Conservation (phyloP, 2,113 vertebrate species). For the Salvator merianae region DNA sequence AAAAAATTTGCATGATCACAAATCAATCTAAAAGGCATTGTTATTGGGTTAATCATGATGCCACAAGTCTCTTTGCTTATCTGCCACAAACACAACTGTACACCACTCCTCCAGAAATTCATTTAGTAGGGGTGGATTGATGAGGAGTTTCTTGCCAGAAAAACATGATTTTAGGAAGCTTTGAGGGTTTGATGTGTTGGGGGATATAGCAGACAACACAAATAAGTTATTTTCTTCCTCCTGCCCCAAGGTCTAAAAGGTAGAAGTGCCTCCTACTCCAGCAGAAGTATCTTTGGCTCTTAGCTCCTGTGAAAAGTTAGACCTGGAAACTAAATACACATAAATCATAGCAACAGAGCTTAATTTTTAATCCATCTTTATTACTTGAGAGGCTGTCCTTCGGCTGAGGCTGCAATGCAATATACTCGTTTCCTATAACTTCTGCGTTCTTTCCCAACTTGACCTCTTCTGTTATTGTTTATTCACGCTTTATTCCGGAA, state of each 20-base stretch:
- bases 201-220: not conserved
- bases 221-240: not conserved
- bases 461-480: not conserved
- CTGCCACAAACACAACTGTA: not conserved
- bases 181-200: not conserved
- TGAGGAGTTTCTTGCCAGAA: not conserved
- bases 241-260: not conserved
- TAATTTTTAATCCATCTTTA: constrained; percentile 29
- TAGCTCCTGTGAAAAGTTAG: not conserved
- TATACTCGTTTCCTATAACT: not conserved
- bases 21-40: no score
- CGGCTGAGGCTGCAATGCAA: not conserved
- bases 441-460: not conserved
- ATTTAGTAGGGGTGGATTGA: not conserved
- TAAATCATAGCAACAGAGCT: not conserved
- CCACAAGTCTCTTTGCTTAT: not conserved
- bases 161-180: not conserved
- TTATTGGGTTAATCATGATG: not conserved
- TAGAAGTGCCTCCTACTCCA: not conserved
- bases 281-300: not conserved
- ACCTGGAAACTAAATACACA: not conserved
- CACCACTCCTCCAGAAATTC: not conserved
- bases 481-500: no score
- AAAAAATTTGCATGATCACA: no score
- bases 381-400: not conserved